Evolutionary conservation across 2,113 vertebrate species (phyloP).

Genomic region (Crotalus tigris): DNA sequence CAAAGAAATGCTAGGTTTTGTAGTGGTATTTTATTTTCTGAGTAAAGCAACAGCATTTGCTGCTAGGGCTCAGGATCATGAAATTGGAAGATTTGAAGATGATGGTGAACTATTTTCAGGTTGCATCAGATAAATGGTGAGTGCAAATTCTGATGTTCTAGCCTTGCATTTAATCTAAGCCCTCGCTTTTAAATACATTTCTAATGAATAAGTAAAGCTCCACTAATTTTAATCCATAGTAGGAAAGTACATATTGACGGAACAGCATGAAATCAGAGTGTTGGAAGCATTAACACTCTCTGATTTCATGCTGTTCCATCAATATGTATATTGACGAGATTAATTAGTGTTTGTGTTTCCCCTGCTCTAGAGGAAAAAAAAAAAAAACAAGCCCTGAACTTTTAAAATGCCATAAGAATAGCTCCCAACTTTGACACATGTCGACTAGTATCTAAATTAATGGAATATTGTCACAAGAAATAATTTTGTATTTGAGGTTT

Average conservation of each 20-base stretch:
- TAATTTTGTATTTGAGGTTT: not conserved
- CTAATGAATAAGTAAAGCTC: not conserved
- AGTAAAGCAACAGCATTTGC: not conserved
- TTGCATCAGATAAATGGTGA: not conserved
- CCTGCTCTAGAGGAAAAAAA: too few species aligned
- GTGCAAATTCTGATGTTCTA: not conserved
- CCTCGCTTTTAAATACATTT: not conserved
- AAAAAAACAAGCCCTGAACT: not conserved
- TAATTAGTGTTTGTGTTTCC: not conserved
- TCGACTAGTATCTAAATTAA: not conserved
- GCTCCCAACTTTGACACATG: not conserved
- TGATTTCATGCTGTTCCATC: not conserved
- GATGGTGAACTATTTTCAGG: not conserved
- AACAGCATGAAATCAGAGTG: not conserved
- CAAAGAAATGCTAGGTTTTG: not conserved
- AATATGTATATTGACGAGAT: not conserved
- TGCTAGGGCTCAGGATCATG: not conserved
- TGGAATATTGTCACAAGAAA: not conserved
- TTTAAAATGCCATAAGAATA: not conserved
- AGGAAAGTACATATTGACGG: not conserved
- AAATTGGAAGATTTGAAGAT: not conserved
- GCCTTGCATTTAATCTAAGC: not conserved
- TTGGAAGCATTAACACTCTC: not conserved
- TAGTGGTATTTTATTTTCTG: not conserved
- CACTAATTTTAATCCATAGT: not conserved